Evolutionary conservation across 2,797 vertebrate species (phyloP).

Genomic region (Chloroceryle inda): DNA sequence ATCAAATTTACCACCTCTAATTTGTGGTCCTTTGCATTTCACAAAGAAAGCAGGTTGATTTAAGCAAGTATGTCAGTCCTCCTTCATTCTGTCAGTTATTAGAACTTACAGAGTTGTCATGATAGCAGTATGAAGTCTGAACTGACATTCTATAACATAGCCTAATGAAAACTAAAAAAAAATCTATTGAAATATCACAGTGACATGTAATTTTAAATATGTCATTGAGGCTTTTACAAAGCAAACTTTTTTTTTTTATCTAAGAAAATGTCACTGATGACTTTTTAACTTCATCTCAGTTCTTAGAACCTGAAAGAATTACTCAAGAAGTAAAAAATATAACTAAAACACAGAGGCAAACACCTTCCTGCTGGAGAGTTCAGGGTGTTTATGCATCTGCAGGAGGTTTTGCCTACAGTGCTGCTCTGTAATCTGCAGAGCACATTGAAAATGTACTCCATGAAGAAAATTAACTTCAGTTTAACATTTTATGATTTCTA

Average conservation of each 20-base stretch:
- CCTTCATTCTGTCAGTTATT: background rate
- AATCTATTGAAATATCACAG: constrained; percentile 16
- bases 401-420: background rate
- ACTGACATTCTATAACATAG: constrained; percentile 52
- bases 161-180: background rate
- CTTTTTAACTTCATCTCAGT: constrained; percentile 49
- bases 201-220: constrained; percentile 64
- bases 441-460: background rate
- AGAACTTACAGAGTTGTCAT: background rate
- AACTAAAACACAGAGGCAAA: background rate
- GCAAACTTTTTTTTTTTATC: background rate
- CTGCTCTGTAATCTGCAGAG: background rate
- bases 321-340: background rate
- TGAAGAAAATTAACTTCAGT: background rate
- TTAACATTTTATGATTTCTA: background rate
- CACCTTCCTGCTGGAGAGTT: background rate
- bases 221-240: constrained; percentile 36
- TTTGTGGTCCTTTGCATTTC: background rate
- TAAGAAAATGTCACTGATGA: constrained; percentile 37
- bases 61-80: background rate
- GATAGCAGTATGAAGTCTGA: background rate
- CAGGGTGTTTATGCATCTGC: background rate
- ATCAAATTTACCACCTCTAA: background rate
- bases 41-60: background rate
- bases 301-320: background rate